Evolutionary conservation across 64 coral and sea anemone genomes (phyloP), one percentile per base, ranked within the genome.

Genomic region (Dendronephthya gigantea): DNA sequence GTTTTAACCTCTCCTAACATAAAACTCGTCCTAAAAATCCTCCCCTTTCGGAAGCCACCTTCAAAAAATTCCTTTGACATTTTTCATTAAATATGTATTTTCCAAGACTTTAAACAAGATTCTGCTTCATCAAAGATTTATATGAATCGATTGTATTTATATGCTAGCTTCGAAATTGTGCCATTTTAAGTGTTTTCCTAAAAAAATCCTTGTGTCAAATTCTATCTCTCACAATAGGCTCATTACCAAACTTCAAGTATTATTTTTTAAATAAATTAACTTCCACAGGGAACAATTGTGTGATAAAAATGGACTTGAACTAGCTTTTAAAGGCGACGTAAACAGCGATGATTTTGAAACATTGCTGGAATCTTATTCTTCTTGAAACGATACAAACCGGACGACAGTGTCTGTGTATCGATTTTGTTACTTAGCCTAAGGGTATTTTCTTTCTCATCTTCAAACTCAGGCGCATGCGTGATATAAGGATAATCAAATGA

Each of bases 21-120:
- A 28, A 79, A 79, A 62, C 55, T 2, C 55, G 5, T 62, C 7
- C 7, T 56, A 3, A 11, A 45, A 45, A 19, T 7, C 2, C 1
- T 56, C 2, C 13, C 25, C 55, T 22, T 62, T 62, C 25, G 2
- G 55, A 62, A 23, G 25, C 6, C 19, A 62, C 19, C 55, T 4
- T 19, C 25, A n/a, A 4, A 62, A 62, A 62, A 62, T n/a, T 27
- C 17, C 2, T 1, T 62, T 27, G 25, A 1, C 0, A 19, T 58
- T n/a, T 62, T 62, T 62, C 55, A 62, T 62, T n/a, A 62, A 62
- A 62, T n/a, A 62, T 62, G 55, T 62, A 62, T n/a, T 62, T 62
- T 62, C 19, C 25, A 22, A 62, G 15, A 0, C 6, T 62, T 62
- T 62, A 23, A 62, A 62, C 17, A 62, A 62, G 17, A 17, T n/a